A percentile compares a stretch with the other conserved stretches of the same genome.
Conservation (phyloP, 2,888 invertebrate genomes). For the Melangyna quadrimaculata region DNA sequence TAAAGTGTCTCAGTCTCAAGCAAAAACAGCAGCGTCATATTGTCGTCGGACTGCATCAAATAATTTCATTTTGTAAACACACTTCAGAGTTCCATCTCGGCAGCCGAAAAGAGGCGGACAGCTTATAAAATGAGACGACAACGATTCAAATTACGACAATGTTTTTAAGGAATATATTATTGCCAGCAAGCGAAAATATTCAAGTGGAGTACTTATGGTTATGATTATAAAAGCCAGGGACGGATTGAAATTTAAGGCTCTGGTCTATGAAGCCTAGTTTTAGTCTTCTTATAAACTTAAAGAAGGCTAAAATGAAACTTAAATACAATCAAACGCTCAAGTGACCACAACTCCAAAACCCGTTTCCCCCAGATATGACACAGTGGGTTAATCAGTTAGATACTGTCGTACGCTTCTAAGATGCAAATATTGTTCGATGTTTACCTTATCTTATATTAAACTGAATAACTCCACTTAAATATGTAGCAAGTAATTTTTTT, state of each 20-base stretch:
- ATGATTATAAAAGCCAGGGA: not conserved
- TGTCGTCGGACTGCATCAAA: constrained; percentile 69
- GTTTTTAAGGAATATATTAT: constrained; percentile 41
- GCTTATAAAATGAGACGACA: constrained; percentile 55
- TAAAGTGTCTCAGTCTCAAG: constrained; percentile 21
- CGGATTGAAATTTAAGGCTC: not conserved
- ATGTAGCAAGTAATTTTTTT: no score
- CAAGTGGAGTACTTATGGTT: constrained; percentile 26
- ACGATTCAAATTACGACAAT: constrained; percentile 63
- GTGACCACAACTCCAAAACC: no score
- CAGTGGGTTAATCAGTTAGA: no score
- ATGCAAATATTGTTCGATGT: no score
- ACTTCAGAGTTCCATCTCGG: constrained; percentile 40
- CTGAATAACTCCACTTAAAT: no score
- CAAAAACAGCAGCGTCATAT: constrained; percentile 47
- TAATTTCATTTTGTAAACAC: constrained; percentile 67
- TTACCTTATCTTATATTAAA: no score
- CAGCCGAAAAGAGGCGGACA: constrained; percentile 54
- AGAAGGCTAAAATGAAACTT: no score
- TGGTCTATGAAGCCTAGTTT: no score
- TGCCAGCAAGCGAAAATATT: constrained; percentile 35
- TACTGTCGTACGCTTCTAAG: no score
- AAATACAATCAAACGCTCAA: no score
- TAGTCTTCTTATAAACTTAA: no score
- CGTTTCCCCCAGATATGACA: no score